phyloP scores from a whole-genome alignment of 1,140 invertebrate genomes.

The Cepaea nemoralis region DNA sequence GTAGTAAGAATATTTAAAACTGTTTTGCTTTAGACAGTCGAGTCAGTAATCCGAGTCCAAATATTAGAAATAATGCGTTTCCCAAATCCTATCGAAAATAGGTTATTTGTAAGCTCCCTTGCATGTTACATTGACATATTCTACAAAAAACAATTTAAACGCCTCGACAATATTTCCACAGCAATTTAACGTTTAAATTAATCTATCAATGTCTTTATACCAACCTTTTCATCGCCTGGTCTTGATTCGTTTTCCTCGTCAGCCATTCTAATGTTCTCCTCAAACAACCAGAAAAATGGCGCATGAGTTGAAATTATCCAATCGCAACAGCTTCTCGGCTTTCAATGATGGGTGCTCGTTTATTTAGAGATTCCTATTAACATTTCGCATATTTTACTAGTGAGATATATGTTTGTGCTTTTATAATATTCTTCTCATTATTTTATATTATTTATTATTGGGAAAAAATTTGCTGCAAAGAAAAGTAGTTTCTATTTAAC shows the following conservation, averaged over 20 bases:
- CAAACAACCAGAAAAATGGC: constrained; percentile 64
- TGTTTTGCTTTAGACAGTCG: too few relatives aligned
- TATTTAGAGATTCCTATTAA: too few relatives aligned
- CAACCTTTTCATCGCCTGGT: constrained; percentile 43
- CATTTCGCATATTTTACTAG: not conserved
- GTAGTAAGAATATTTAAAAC: too few relatives aligned
- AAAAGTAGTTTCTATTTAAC: too few relatives aligned
- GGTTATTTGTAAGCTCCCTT: too few relatives aligned
- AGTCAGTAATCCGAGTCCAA: too few relatives aligned
- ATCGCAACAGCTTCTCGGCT: constrained; percentile 47
- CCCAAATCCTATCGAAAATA: too few relatives aligned
- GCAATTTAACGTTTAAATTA: not conserved
- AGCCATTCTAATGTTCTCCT: constrained; percentile 55
- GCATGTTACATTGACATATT: too few relatives aligned
- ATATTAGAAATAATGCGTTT: too few relatives aligned
- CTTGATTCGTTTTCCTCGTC: constrained; percentile 53
- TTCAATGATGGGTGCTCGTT: constrained; percentile 19
- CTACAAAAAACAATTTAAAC: too few relatives aligned
- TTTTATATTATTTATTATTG: too few relatives aligned
- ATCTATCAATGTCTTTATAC: not conserved
- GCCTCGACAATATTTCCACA: not conserved
- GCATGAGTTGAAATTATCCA: constrained; percentile 51
- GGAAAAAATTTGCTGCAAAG: too few relatives aligned
- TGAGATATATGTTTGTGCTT: not conserved
- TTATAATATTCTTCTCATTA: not conserved